Evolutionary conservation across 2,797 vertebrate genomes (phyloP), one percentile per base, ranked within the genome.

Genomic region (Lateolabrax maculatus): DNA sequence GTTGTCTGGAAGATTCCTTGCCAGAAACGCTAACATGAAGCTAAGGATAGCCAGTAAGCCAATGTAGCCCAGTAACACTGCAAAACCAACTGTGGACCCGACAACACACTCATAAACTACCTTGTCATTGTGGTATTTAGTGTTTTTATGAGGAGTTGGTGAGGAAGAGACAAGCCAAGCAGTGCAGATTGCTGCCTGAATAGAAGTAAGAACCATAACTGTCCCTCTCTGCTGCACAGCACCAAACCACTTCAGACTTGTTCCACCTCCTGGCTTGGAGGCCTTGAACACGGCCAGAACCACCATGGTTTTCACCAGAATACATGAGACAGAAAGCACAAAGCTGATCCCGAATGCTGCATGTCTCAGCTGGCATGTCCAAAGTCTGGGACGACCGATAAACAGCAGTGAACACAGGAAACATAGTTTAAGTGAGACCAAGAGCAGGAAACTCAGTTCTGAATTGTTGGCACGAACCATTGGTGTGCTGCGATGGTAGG

Each of bases 271-370:
- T 6, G 91, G 93, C 6, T 85, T 85, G 10, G 88, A 89, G 52
- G 90, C 84, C 67, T 81, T 85, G 36, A 87, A 93, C 21, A 91
- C 89, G 23, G 89, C 87, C 27, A 93, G 78, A 55, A 72, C 67
- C 67, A 93, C 93, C 80, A 93, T 92, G n/a, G 93, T 94, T 84
- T 88, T 88, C 2, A 89, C 83, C 71, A 89, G 61, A 34, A 89
- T 89, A 21, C 80, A 87, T 5, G 84, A 89, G 9, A 89, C 89
- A 89, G 74, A 93, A 39, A 76, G 84, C 60, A 80, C 89, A 91
- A 87, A 92, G 64, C 81, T 85, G 56, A 83, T 78, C 1, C 88
- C 87, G 85, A 92, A 90, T 29, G 81, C 79, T 79, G 85, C 84
- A 81, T 89, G 34, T 63, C 87, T 39, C 18, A 86, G 51, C 6